Base-by-base conservation (phyloP, 2,113 vertebrate genomes). In the Orthonyx spaldingii region DNA sequence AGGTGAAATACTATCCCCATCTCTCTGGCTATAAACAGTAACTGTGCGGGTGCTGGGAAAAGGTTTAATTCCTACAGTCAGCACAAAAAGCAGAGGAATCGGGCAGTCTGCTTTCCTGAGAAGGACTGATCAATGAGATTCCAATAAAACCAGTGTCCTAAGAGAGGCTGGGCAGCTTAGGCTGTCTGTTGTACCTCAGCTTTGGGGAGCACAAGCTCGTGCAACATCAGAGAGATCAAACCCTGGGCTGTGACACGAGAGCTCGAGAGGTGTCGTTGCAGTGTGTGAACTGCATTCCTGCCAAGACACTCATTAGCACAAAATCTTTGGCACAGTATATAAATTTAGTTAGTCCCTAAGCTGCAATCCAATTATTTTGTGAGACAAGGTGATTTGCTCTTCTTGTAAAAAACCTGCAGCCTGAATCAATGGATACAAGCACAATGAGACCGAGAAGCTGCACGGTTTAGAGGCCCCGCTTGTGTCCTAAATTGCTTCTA, bases 371-470 rank as follows among this genome's bases (percentile, higher is more conserved):
- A 76, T 95, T 93, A 93, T 16, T 28, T n/a, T 83, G 68, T 47
- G 76, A 96, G 69, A 80, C 69, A 96, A 97, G 84, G 61, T 80
- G 50, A 68, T 95, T 69, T 96, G 86, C 85, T 76, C 77, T 92
- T 87, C 74, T 75, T 19, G 13, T 65, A 93, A 52, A 57, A 96
- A 93, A 79, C n/a, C 42, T 47, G 46, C 77, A 65, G 68, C 61
- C 61, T 86, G 23, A 83, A 72, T 91, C 57, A 52, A 32, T 9
- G 37, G 53, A 53, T 76, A 81, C 18, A 65, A 14, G 50, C 57
- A 78, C 90, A 75, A 61, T 1, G 13, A 87, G 49, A 44, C 24
- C 0, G 0, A 91, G 61, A 72, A 69, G 18, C n/a, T 61, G 26
- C 28, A 17, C 2, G 4, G 18, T 72, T 78, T 81, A 13, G 65